Conservation (phyloP, 1,140 invertebrate species). For the Saxidomus purpurata region DNA sequence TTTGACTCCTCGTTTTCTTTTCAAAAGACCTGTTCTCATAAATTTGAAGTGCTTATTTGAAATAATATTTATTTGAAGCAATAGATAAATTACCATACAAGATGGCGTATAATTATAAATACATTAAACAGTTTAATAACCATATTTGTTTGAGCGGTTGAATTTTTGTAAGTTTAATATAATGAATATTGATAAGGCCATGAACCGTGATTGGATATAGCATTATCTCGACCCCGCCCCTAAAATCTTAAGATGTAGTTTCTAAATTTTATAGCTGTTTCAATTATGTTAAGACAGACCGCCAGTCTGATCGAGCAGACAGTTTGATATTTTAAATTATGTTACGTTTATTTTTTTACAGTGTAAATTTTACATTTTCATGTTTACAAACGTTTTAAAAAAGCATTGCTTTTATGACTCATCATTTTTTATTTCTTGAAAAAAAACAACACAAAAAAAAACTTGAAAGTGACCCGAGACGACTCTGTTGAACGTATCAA, state of each 20-base stretch:
- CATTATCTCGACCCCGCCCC: background rate
- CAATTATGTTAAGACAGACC: conserved; percentile 37
- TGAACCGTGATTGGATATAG: background rate
- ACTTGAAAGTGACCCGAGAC: too few species aligned
- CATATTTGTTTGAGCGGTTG: conserved; percentile 29
- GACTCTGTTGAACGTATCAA: too few species aligned
- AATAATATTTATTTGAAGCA: conserved; percentile 34
- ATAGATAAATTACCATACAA: conserved; percentile 17
- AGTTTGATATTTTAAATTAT: background rate
- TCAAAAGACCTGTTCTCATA: background rate
- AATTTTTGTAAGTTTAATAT: background rate
- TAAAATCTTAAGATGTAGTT: conserved; percentile 18
- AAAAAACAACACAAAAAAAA: background rate
- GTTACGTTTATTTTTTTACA: background rate
- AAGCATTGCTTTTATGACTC: conserved; percentile 4
- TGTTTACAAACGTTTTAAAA: conserved; percentile 22
- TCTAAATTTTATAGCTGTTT: conserved; percentile 38
- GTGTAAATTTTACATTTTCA: background rate
- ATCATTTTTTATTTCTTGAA: too few species aligned
- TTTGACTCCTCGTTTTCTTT: conserved; percentile 11
- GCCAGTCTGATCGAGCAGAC: background rate
- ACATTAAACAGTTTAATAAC: conserved; percentile 46
- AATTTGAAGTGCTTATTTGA: conserved; percentile 21
- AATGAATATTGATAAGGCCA: conserved; percentile 39
- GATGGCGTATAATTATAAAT: conserved; percentile 21